Base-by-base conservation (phyloP, 2,888 invertebrate genomes). In the Eilema griseolum region DNA sequence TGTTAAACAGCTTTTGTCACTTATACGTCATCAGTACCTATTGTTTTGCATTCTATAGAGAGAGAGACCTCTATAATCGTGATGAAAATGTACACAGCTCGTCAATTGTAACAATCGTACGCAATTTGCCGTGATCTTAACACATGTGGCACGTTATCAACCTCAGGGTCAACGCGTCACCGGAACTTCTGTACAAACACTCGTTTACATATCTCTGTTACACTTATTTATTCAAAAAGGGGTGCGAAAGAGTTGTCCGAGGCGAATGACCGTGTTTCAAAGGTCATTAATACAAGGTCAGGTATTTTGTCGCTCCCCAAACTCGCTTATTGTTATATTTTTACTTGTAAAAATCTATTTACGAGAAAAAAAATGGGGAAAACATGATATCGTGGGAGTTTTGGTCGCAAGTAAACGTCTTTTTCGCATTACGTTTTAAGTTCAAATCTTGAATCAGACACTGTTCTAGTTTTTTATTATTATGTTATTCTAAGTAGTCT, bases 81-180 rank as follows among this genome's bases (percentile, higher is more conserved):
- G 72, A 83, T 75, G 65, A 73, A 75, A 75, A 74, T 73, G 81
- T 83, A 71, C 75, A 72, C 75, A 82, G 82, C 86, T 70, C 71
- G 70, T 81, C 89, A 89, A 90, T 90, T 89, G 77, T 81, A 79
- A 77, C 86, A 88, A 89, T 87, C 86, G 80, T 74, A 69, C 80
- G 77, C 81, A 85, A 85, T 85, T 88, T 81, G 73, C 86, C 84
- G 81, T 84, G 87, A 88, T 90, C 86, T 89, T 82, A 79, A 66
- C 79, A 83, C 79, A 71, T 69, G 76, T 71, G 70, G 68, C 72
- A 69, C 73, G 72, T 74, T 87, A 89, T 82, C 84, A 83, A 77
- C 79, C 67, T 74, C 81, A 85, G 84, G 88, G 87, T 88, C 89
- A 85, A 28, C 83, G 78, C 85, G 83, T 80, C 83, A 83, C 76